A percentile compares a stretch with the other conserved stretches of the same genome.
These are phyloP conservation scores for Datnioides undecimradiatus DNA, from an alignment of 2,113 vertebrate species.

Conservation along the genomic window DNA sequence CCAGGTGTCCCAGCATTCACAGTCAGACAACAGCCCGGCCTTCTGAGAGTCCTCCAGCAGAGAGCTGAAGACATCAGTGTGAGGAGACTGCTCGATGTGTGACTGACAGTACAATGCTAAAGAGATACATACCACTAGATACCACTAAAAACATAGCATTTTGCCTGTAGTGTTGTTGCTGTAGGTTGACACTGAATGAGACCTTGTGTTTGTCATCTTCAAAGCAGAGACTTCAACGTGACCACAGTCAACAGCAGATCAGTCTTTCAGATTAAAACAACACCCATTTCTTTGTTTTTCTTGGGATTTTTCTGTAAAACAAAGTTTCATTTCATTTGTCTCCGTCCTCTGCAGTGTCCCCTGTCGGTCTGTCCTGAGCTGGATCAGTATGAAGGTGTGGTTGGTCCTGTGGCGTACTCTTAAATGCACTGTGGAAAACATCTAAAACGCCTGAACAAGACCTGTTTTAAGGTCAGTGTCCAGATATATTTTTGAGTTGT, in stretches of 20 bases:
- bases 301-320: not conserved
- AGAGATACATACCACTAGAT: no score
- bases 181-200: not conserved
- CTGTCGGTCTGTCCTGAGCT: constrained; percentile 82
- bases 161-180: not conserved
- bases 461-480: not conserved
- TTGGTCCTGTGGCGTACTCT: not conserved
- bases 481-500: not conserved
- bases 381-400: constrained; percentile 78
- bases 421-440: not conserved
- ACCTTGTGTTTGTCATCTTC: not conserved
- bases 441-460: not conserved
- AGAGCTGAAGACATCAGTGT: constrained; percentile 84
- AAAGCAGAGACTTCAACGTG: not conserved
- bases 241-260: not conserved
- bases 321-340: not conserved
- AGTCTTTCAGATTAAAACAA: not conserved
- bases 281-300: not conserved
- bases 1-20: constrained; percentile 88
- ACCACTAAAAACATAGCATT: not conserved
- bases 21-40: constrained; percentile 81
- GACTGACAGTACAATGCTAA: no score
- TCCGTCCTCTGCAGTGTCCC: constrained; percentile 32
- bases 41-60: constrained; percentile 85
- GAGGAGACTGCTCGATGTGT: constrained; percentile 48